Percentiles rank a stretch among this genome's conserved stretches.
phyloP scores from a whole-genome alignment of 2,797 vertebrate species.

The Poecilia velifera region DNA sequence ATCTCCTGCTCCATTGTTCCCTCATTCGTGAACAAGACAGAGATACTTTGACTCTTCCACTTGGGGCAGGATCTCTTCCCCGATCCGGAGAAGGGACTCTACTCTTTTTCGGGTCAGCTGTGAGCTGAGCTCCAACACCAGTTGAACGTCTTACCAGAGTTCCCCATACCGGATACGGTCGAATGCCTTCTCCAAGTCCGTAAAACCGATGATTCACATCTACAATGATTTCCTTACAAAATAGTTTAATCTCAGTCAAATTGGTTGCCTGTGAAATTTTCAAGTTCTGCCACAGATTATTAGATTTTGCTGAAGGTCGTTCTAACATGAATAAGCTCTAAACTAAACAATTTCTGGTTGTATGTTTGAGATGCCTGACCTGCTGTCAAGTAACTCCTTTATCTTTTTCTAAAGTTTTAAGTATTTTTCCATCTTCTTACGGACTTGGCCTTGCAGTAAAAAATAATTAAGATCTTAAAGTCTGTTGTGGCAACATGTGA shows the following conservation, averaged over 20 bases:
- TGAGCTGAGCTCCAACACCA: too few relatives aligned
- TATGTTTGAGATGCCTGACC: background rate
- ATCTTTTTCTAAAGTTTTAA: background rate
- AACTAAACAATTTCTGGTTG: background rate
- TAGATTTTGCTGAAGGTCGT: background rate
- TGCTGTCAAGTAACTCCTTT: background rate
- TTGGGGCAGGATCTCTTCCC: too few relatives aligned
- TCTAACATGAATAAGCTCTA: background rate
- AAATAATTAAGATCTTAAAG: background rate
- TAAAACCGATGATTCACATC: too few relatives aligned
- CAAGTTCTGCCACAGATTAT: background rate
- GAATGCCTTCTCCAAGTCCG: too few relatives aligned
- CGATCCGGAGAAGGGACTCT: too few relatives aligned
- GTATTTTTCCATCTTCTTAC: background rate
- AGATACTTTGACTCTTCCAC: too few relatives aligned
- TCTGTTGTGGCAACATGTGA: background rate
- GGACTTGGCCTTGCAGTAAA: background rate
- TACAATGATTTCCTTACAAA: background rate
- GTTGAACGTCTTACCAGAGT: too few relatives aligned
- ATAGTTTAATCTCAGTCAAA: background rate
- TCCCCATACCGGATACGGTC: too few relatives aligned
- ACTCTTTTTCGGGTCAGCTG: too few relatives aligned
- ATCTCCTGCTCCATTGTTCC: too few relatives aligned
- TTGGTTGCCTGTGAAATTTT: background rate
- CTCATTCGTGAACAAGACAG: too few relatives aligned